phyloP scores from a whole-genome alignment of 2,797 vertebrate genomes.

The Cetoscarus ocellatus region DNA sequence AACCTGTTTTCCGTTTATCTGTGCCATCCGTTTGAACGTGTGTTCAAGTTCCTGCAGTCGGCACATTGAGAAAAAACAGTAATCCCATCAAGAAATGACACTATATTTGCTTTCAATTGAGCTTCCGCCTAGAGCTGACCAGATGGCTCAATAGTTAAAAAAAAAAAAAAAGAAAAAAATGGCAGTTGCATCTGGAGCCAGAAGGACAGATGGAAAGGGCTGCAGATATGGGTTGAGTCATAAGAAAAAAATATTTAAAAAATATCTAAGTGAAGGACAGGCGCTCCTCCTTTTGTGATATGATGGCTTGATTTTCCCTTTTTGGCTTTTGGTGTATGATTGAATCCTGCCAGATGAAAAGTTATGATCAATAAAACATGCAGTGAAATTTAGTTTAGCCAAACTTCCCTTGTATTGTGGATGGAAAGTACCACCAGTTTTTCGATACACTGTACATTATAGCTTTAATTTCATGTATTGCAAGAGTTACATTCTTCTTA shows the following conservation, averaged over 20 bases:
- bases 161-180: slow-evolving; percentile 78
- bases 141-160: slow-evolving; percentile 81
- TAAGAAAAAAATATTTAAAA: slow-evolving; percentile 37
- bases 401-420: too few relatives aligned
- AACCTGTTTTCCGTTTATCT: slow-evolving; percentile 60
- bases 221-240: slow-evolving; percentile 70
- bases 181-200: slow-evolving; percentile 82
- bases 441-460: too few relatives aligned
- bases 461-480: too few relatives aligned
- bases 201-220: slow-evolving; percentile 80
- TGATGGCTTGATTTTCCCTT: slow-evolving; percentile 23
- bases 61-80: slow-evolving; percentile 57
- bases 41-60: slow-evolving; percentile 60
- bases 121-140: slow-evolving; percentile 68
- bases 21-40: slow-evolving; percentile 72
- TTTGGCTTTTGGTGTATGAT: slow-evolving; percentile 33
- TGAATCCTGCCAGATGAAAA: slow-evolving; percentile 16
- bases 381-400: background rate
- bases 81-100: slow-evolving; percentile 69
- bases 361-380: background rate
- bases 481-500: too few relatives aligned
- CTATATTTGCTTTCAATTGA: slow-evolving; percentile 73
- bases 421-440: too few relatives aligned
- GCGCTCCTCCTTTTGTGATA: slow-evolving; percentile 41
- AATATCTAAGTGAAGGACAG: slow-evolving; percentile 53